Evolutionary conservation across 2,888 invertebrate genomes (phyloP).

Genomic region (Aethes cnicana): DNA sequence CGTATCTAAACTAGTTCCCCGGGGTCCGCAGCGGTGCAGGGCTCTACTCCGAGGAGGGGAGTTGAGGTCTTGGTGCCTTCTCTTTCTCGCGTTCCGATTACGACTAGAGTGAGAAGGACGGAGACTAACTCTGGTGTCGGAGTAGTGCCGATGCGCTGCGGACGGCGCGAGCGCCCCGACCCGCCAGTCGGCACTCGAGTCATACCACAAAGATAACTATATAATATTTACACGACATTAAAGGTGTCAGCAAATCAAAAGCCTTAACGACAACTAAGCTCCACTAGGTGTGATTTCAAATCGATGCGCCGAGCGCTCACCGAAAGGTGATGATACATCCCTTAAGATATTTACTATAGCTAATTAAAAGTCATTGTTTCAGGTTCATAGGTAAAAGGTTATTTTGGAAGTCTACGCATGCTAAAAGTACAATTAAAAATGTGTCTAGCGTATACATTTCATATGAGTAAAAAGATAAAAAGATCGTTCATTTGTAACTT

Average conservation of each 20-base stretch:
- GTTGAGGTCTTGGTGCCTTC: too few relatives aligned
- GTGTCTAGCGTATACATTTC: slow-evolving; percentile 23
- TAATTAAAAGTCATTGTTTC: slow-evolving; percentile 47
- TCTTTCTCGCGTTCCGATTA: too few relatives aligned
- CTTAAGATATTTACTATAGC: slow-evolving; percentile 75
- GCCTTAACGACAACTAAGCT: slow-evolving; percentile 78
- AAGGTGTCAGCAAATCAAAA: slow-evolving; percentile 78
- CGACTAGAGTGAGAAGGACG: too few relatives aligned
- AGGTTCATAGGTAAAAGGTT: slow-evolving; percentile 21
- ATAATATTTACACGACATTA: slow-evolving; percentile 81
- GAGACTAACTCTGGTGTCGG: too few relatives aligned
- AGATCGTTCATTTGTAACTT: slow-evolving; percentile 12
- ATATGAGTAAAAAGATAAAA: slow-evolving; percentile 24
- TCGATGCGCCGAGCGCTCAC: slow-evolving; percentile 61
- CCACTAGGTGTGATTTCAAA: slow-evolving; percentile 80
- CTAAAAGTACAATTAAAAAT: slow-evolving; percentile 36
- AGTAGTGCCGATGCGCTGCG: slow-evolving; percentile 35
- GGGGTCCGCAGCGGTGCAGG: slow-evolving; percentile 35
- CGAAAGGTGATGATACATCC: slow-evolving; percentile 50
- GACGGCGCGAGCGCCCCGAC: slow-evolving; percentile 36
- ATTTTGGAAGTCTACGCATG: slow-evolving; percentile 32
- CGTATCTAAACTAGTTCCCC: slow-evolving; percentile 74
- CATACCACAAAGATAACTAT: slow-evolving; percentile 76
- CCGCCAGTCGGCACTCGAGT: slow-evolving; percentile 59
- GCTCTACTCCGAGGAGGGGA: too few relatives aligned